Conservation (phyloP, 1,140 invertebrate genomes). For the Lepidurus packardi region DNA sequence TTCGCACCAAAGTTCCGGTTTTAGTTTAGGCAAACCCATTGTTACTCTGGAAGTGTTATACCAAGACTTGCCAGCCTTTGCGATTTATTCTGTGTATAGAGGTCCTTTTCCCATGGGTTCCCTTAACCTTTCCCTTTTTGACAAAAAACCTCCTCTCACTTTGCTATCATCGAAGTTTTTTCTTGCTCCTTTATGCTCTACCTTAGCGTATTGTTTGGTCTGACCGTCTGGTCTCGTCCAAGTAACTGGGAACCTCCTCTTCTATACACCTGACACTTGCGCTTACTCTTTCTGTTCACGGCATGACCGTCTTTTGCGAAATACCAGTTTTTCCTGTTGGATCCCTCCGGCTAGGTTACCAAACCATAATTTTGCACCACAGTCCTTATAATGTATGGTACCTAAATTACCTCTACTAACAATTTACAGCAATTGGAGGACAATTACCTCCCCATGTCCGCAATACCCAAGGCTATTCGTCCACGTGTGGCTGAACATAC, state of each 20-base stretch:
- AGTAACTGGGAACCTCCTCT: background rate
- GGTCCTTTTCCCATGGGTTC: background rate
- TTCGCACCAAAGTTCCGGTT: background rate
- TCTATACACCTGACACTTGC: constrained; percentile 10
- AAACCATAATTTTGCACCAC: background rate
- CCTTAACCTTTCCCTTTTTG: background rate
- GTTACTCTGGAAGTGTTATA: background rate
- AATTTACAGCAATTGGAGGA: constrained; percentile 10
- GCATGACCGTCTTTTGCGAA: background rate
- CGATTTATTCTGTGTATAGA: background rate
- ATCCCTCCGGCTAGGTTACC: background rate
- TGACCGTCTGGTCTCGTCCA: background rate
- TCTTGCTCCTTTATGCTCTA: background rate
- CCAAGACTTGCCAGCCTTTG: background rate
- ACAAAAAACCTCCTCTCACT: background rate
- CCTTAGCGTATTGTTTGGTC: background rate
- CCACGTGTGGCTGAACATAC: constrained; percentile 13
- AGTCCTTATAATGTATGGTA: constrained; percentile 1
- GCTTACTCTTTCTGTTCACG: constrained; percentile 5
- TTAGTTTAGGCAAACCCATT: background rate
- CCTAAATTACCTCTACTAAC: background rate
- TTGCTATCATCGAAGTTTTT: background rate
- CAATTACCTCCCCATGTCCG: constrained; percentile 2
- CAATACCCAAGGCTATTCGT: background rate
- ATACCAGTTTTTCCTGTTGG: constrained; percentile 4